Evolutionary conservation across 2,888 invertebrate species (phyloP), one percentile per base, ranked within the genome.

Genomic region (Drosophila siamana): DNA sequence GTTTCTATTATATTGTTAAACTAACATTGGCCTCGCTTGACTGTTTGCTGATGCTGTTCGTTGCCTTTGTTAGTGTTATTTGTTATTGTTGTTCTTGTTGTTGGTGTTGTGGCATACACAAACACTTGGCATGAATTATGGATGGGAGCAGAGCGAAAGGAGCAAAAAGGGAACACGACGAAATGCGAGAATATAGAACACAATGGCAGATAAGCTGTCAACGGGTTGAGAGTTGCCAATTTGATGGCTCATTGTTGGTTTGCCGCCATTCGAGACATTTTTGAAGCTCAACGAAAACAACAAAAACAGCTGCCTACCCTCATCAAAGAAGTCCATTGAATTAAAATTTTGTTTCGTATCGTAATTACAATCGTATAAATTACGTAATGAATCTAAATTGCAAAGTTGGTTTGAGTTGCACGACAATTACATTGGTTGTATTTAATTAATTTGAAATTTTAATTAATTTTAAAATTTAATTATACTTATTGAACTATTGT

Each of bases 121-220:
- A 76, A 60, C 70, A 64, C 61, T 78, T 73, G 78, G 46, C 74
- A 75, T 75, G 61, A 78, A 78, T 78, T 78, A 78, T 75, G 74
- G 24, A 55, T 36, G 60, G 43, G 22, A 38, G 40, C 30, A 30
- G 30, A 30, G 11, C 9, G 30, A 30, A 30, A 30, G 30, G 11
- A 30, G 30, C n/a, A 16, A 40, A 52, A 40, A 52, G 38, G 40
- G 40, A 56, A 46, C 3, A 41, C 24, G 36, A 41, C 24, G 43
- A 60, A 44, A 43, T 16, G 9, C 24, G n/a, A 36, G 51, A 46
- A 65, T 71, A 47, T 19, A 33, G 7, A 43, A 54, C 26, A 62
- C 74, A 67, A 78, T 63, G 41, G 26, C 63, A 64, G 74, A 68
- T 74, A 68, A 78, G 69, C 63, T 68, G 78, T 78, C 74, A 78